These are phyloP conservation scores for Uloborus plumipes DNA, from an alignment of 2,888 invertebrate species.

Conservation along the genomic window DNA sequence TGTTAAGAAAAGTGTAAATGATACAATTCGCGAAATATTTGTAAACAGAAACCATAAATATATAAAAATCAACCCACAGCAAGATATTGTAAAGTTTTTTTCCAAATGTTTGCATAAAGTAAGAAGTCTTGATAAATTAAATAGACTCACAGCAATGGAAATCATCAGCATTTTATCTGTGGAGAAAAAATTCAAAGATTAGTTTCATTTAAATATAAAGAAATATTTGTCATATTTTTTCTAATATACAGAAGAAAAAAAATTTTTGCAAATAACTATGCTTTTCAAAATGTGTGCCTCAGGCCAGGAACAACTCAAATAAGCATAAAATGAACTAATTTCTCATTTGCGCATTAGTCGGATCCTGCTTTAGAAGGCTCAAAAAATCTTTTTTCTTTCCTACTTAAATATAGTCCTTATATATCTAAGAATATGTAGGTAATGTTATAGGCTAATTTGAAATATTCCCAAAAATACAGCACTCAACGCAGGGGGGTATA, in stretches of 20 bases:
- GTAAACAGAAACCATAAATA: slow-evolving; percentile 88
- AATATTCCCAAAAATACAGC: too few species aligned
- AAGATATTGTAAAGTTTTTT: slow-evolving; percentile 69
- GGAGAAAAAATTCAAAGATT: not conserved
- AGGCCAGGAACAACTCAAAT: too few species aligned
- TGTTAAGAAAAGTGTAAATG: slow-evolving; percentile 72
- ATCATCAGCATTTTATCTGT: slow-evolving; percentile 40
- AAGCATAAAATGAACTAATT: too few species aligned
- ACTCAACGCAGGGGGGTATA: too few species aligned
- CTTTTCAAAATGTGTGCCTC: too few species aligned
- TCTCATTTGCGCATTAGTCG: too few species aligned
- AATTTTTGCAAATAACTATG: not conserved
- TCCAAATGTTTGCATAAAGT: slow-evolving; percentile 49
- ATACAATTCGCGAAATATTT: slow-evolving; percentile 73
- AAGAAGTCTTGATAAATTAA: slow-evolving; percentile 42
- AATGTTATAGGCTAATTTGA: too few species aligned
- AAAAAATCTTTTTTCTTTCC: too few species aligned
- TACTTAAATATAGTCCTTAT: too few species aligned
- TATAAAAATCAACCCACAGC: slow-evolving; percentile 81
- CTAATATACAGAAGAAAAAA: not conserved
- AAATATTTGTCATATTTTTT: not conserved
- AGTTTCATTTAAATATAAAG: not conserved
- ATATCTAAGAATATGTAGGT: too few species aligned
- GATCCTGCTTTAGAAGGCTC: too few species aligned
- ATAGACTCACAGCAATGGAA: slow-evolving; percentile 29